These are phyloP conservation scores for Meloidogyne chitwoodi DNA, from an alignment of 1,140 invertebrate genomes.

Conservation along the genomic window DNA sequence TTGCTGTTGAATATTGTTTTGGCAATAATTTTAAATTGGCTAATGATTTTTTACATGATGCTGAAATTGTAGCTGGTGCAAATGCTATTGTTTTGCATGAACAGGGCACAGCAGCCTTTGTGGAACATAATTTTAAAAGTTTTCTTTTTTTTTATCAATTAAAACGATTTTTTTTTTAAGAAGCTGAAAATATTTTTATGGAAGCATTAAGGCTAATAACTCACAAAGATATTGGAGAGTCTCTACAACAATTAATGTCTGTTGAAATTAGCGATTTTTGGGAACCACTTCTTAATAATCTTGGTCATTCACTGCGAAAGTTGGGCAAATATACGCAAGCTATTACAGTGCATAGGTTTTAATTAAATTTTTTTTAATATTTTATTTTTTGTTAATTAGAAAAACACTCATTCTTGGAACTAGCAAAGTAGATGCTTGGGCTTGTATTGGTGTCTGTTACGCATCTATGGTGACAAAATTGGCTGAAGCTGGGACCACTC, in stretches of 20 bases:
- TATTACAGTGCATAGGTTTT: conserved; percentile 35
- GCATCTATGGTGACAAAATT: conserved; percentile 23
- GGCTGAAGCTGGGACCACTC: neutral
- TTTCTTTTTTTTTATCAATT: conserved; percentile 9
- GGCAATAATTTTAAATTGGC: conserved; percentile 50
- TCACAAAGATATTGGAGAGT: neutral
- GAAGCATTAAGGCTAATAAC: conserved; percentile 1
- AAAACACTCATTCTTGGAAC: conserved; percentile 30
- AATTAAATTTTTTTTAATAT: neutral
- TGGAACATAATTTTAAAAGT: conserved; percentile 37
- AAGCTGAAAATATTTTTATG: conserved; percentile 26
- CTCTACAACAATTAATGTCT: neutral
- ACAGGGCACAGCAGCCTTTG: conserved; percentile 38
- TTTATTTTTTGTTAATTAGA: neutral
- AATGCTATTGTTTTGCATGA: conserved; percentile 49
- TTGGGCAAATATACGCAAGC: conserved; percentile 41
- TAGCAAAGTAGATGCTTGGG: conserved; percentile 38
- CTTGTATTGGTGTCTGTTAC: conserved; percentile 37
- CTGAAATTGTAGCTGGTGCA: conserved; percentile 26
- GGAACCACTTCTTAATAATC: conserved; percentile 47
- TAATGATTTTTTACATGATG: conserved; percentile 41
- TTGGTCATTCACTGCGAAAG: conserved; percentile 42
- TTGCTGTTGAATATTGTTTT: conserved; percentile 48
- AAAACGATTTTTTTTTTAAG: conserved; percentile 24
- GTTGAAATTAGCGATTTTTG: conserved; percentile 40